A percentile compares a stretch with the other conserved stretches of the same genome.
Evolutionary conservation across 2,888 invertebrate species (phyloP).

Genomic region (Lutraria lutraria): DNA sequence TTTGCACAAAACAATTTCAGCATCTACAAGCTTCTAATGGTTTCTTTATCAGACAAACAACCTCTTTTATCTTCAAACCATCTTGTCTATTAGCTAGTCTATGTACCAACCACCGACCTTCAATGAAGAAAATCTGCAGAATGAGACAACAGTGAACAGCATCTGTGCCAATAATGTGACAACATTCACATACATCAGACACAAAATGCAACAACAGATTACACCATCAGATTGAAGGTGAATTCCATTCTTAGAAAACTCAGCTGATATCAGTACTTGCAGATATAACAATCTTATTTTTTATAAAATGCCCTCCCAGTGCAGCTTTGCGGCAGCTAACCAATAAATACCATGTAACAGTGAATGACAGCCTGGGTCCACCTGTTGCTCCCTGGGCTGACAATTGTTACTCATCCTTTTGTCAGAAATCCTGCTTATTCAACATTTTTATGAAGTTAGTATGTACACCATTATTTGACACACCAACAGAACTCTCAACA

Average conservation of each 20-base stretch:
- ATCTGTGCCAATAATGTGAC: conserved; percentile 13
- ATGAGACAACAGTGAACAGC: neutral
- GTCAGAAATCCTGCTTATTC: neutral
- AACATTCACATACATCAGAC: neutral
- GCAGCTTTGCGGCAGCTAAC: neutral
- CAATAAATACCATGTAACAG: conserved; percentile 1
- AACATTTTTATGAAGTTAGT: neutral
- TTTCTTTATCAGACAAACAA: neutral
- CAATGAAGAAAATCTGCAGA: conserved; percentile 13
- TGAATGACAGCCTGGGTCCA: neutral
- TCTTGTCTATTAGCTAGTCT: neutral
- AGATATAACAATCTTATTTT: neutral
- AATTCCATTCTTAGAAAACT: conserved; percentile 11
- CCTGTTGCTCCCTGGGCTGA: neutral
- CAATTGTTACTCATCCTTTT: neutral
- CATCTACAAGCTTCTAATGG: neutral
- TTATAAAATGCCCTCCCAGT: neutral
- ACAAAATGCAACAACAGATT: neutral
- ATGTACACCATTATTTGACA: neutral
- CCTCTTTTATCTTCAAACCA: neutral
- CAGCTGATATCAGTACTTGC: neutral
- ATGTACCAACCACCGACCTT: neutral
- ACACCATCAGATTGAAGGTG: conserved; percentile 2
- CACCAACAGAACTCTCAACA: neutral
- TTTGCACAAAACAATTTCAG: too few relatives aligned